phyloP scores from a whole-genome alignment of 2,113 vertebrate genomes.

The Hydrochoerus hydrochaeris region DNA sequence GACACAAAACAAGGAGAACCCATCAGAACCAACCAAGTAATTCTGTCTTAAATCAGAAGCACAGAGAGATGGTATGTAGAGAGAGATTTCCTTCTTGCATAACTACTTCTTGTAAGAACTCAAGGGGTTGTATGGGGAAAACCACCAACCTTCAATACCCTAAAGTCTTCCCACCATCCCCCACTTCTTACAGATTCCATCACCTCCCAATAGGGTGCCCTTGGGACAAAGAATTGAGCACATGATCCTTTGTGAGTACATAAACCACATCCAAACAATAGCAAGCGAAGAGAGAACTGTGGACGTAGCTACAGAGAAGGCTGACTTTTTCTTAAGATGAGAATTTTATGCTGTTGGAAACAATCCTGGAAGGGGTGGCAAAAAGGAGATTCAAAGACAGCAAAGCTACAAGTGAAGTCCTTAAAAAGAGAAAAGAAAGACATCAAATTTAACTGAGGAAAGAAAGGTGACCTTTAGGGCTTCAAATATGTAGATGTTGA shows the following conservation, averaged over 20 bases:
- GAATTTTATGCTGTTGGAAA: not conserved
- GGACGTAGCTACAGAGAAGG: not conserved
- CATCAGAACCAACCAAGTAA: not conserved
- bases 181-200: not conserved
- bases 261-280: not conserved
- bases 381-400: not conserved
- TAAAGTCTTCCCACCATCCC: not conserved
- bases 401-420: not conserved
- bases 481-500: not conserved
- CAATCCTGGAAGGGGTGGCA: fast-evolving
- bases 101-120: not conserved
- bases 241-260: not conserved
- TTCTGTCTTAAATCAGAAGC: not conserved
- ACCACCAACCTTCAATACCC: not conserved
- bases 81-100: not conserved
- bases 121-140: not conserved
- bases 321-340: not conserved
- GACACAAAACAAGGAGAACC: not conserved
- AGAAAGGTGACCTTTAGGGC: not conserved
- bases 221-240: not conserved
- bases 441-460: not conserved
- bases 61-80: not conserved
- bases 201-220: not conserved
- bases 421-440: not conserved
- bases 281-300: not conserved